Evolutionary conservation across 2,888 invertebrate species (phyloP), one percentile per base, ranked within the genome.

Genomic region (Dicyrtomina minuta): DNA sequence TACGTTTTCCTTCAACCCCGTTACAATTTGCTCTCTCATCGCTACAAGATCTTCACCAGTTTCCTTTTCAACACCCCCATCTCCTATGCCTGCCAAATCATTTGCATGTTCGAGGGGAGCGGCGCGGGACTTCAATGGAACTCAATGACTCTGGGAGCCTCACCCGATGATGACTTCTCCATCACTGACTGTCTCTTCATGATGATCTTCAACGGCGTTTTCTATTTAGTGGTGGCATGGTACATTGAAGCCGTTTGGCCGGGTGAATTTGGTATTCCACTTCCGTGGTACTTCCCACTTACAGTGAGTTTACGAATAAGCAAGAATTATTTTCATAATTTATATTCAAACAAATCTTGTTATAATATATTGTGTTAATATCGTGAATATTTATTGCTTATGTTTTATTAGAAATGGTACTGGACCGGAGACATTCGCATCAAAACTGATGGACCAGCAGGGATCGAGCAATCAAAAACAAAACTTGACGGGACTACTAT

Each of bases 171-270:
- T 70, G 83, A 86, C 4, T 84, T 92, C 70, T 83, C 88, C 0
- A 84, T 92, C 77, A 90, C 90, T 2, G 85, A 88, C 77, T 86
- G 90, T 43, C 83, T 93, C 56, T 79, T 91, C 2, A 89, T 93
- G 85, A 82, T 95, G 79, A 79, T 88, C n/a, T 73, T 90, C 1
- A 90, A 91, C 80, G 83, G 86, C 10, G 65, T 89, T 0, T 62
- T 93, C 0, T 93, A 93, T 80, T 85, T 91, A 81, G 69, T 89
- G 1, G 81, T 94, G 44, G 89, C 95, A 0, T 83, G 94, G 77
- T 96, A 96, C 80, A 83, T 95, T 24, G 95, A 96, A 81, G 90
- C 91, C 75, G 87, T 96, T 13, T 85, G 88, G 73, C 96, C 96
- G 0, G 95, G 95, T 12, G 89, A 90, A n/a, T 92, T 86, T 81